Percentiles rank a stretch among this genome's conserved stretches.
Conservation (phyloP, 2,113 vertebrate genomes). For the Pteruthius melanotis region DNA sequence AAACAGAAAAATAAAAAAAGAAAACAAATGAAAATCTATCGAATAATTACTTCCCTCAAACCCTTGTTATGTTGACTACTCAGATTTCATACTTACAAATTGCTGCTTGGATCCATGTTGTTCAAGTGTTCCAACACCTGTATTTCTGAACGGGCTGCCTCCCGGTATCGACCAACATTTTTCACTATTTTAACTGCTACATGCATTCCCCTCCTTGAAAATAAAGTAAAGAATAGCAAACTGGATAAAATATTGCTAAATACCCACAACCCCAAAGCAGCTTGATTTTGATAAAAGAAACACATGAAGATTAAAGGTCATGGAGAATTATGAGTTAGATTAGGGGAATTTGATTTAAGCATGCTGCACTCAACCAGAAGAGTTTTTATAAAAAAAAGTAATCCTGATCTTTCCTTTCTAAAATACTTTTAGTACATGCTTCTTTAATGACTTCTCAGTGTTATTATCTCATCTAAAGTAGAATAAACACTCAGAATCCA, state of each 20-base stretch:
- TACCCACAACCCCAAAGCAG: neutral
- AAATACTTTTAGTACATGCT: neutral
- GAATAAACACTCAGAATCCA: neutral
- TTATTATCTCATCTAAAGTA: neutral
- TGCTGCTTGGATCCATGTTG: slow-evolving; percentile 81
- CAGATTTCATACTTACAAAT: slow-evolving; percentile 70
- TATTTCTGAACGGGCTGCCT: slow-evolving; percentile 94
- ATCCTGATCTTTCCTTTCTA: neutral
- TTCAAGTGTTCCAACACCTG: slow-evolving; percentile 91
- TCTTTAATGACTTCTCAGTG: neutral
- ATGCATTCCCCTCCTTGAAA: slow-evolving; percentile 77
- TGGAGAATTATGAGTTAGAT: neutral
- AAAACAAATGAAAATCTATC: neutral
- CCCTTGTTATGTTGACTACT: neutral
- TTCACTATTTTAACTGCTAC: slow-evolving; percentile 98
- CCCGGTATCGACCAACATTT: slow-evolving; percentile 94
- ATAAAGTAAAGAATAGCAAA: slow-evolving; percentile 31
- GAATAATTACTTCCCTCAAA: neutral
- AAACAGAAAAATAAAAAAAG: neutral
- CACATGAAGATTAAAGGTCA: neutral
- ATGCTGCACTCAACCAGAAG: neutral
- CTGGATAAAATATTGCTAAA: neutral
- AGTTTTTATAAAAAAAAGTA: neutral
- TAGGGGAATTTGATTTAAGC: neutral
- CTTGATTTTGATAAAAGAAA: neutral